Percentiles rank a stretch among this genome's conserved stretches.
Evolutionary conservation across 92 coral and sea anemone genomes (phyloP).

Genomic region (Metridium senile): DNA sequence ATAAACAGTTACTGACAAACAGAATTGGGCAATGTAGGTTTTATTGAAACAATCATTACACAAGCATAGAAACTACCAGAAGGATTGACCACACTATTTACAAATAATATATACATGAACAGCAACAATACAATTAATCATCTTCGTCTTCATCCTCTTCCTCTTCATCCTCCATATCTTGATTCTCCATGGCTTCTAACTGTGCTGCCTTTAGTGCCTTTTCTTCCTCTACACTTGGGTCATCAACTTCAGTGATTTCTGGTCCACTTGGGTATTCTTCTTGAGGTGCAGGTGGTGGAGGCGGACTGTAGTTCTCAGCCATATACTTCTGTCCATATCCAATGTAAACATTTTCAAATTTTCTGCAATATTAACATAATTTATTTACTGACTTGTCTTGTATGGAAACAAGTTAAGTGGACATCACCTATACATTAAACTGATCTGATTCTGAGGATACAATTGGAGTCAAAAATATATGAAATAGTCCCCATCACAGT

Average conservation of each 20-base stretch:
- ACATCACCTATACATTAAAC: too few species aligned
- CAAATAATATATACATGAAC: slow-evolving; percentile 8
- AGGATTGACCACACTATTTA: slow-evolving; percentile 1
- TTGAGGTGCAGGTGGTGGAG: slow-evolving; percentile 97
- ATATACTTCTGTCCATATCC: slow-evolving; percentile 97
- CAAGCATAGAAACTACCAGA: too few species aligned
- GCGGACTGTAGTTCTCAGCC: slow-evolving; percentile 99
- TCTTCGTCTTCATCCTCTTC: slow-evolving; percentile 96
- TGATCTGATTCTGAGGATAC: too few species aligned
- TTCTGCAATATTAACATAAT: slow-evolving; percentile 43
- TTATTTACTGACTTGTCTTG: neutral
- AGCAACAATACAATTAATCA: slow-evolving; percentile 45
- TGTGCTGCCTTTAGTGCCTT: slow-evolving; percentile 98
- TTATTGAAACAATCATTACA: too few species aligned
- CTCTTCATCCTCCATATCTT: slow-evolving; percentile 90
- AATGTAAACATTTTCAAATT: slow-evolving; percentile 95
- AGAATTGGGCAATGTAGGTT: too few species aligned
- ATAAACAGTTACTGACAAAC: too few species aligned
- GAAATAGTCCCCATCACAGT: too few species aligned
- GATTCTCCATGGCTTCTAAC: slow-evolving; percentile 91
- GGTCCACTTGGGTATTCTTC: slow-evolving; percentile 99
- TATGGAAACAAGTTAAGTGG: neutral
- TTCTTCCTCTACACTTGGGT: slow-evolving; percentile 98
- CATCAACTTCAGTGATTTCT: slow-evolving; percentile 95
- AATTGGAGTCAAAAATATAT: too few species aligned